These are phyloP conservation scores for Phrynosoma platyrhinos DNA, from an alignment of 2,113 vertebrate genomes.

Conservation along the genomic window DNA sequence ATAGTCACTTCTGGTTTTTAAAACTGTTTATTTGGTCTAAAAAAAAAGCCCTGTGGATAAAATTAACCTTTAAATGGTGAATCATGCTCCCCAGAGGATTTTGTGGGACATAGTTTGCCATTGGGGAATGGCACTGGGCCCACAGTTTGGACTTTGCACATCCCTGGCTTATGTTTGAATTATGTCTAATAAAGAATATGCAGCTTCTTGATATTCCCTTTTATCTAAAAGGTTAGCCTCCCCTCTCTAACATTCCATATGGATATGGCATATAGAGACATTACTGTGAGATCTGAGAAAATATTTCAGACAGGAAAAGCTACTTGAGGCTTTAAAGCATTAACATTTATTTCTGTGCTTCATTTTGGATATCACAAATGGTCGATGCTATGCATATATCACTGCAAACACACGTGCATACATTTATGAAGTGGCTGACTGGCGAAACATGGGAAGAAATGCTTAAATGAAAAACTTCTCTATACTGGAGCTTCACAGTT, in stretches of 20 bases:
- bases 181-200: not conserved
- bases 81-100: too few species aligned
- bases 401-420: not conserved
- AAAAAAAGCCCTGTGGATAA: too few species aligned
- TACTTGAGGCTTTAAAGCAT: not conserved
- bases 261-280: not conserved
- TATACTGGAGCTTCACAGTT: not conserved
- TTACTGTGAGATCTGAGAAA: not conserved
- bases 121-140: too few species aligned
- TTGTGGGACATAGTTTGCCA: too few species aligned
- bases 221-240: not conserved
- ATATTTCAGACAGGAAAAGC: not conserved
- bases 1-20: too few species aligned
- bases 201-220: not conserved
- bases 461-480: not conserved
- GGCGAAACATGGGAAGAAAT: not conserved
- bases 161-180: not conserved
- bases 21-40: too few species aligned
- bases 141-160: not conserved
- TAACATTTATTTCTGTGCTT: not conserved
- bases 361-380: not conserved
- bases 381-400: not conserved
- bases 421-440: not conserved
- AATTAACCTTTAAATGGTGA: too few species aligned
- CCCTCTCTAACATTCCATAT: not conserved